Base-by-base conservation (phyloP, 1,140 invertebrate genomes). In the Manduca sexta region DNA sequence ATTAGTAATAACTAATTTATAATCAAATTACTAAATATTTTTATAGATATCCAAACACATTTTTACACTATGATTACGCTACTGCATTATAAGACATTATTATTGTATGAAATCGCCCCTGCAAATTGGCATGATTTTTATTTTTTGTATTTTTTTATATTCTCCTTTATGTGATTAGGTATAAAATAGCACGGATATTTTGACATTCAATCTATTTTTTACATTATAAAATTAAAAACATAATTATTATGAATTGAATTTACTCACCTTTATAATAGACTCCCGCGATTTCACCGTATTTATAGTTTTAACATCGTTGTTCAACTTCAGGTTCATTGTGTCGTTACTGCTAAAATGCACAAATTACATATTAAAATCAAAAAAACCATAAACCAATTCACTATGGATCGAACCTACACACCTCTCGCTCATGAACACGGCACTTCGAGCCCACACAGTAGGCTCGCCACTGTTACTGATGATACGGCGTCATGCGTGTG, bases 291-390 rank as follows among this genome's bases (percentile, higher is more conserved):
- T 73, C 56, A 68, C 34, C 2, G 31, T 13, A 14, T 51, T 64
- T 49, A 72, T 58, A 51, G 68, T 65, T 60, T 78, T 69, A 47
- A 76, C 62, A 49, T 81, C 78, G 60, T 84, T 84, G 60, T 70
- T 84, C 53, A 84, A 55, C 60, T 84, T 84, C 45, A 84, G 60
- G 63, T 84, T 84, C 80, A 84, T 84, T 45, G 43, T 54, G 60
- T 65, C 68, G 59, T 54, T 57, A 51, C 42, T 42, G 48, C 52
- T 61, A 54, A 39, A 56, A 62, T 17, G 48, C 47, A 57, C 41
- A 49, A 50, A 37, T 12, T 39, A 34, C 21, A 12, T 17, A 35
- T 45, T 13, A 45, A 16, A 17, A 38, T 29, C 15, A 17, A 48
- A 34, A 8, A 8, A 12, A 34, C 33, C 5, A 5, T 26, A 5